Evolutionary conservation across 2,888 invertebrate species (phyloP).

Genomic region (Andrena flavipes): DNA sequence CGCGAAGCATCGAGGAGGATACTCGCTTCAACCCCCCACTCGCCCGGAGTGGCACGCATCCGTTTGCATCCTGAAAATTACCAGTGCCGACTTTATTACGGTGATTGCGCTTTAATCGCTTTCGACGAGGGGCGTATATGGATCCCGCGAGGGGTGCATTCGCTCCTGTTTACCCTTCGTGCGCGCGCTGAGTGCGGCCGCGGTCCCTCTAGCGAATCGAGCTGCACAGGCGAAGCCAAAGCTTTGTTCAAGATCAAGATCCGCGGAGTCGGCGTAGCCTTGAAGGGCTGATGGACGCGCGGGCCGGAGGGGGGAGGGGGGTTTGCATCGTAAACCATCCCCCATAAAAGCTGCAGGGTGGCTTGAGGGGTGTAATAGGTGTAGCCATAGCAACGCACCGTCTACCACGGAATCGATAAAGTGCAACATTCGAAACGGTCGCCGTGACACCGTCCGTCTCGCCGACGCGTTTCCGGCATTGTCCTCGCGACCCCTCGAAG

Average conservation of each 20-base stretch:
- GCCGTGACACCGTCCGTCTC: slow-evolving; percentile 53
- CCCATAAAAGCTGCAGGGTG: slow-evolving; percentile 73
- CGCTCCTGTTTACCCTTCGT: not conserved
- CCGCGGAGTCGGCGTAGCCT: slow-evolving; percentile 67
- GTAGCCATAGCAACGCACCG: slow-evolving; percentile 82
- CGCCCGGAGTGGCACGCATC: not conserved
- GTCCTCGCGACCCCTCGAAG: slow-evolving; percentile 30
- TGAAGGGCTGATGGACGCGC: slow-evolving; percentile 40
- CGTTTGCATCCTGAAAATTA: slow-evolving; percentile 18
- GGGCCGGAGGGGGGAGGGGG: slow-evolving; percentile 25
- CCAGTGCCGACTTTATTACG: slow-evolving; percentile 33
- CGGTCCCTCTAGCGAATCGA: slow-evolving; percentile 17
- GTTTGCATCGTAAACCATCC: slow-evolving; percentile 68
- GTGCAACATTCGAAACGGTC: slow-evolving; percentile 77
- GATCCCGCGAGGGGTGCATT: slow-evolving; percentile 4
- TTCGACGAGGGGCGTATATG: not conserved
- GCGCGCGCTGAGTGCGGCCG: slow-evolving; percentile 4
- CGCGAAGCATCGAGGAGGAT: not conserved
- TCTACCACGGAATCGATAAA: slow-evolving; percentile 79
- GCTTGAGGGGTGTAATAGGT: slow-evolving; percentile 72
- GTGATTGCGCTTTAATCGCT: slow-evolving; percentile 45
- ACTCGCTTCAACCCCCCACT: not conserved
- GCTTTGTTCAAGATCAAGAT: slow-evolving; percentile 80
- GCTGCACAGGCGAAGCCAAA: slow-evolving; percentile 33
- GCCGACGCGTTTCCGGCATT: slow-evolving; percentile 45